phyloP scores from a whole-genome alignment of 2,797 vertebrate species.

The Rhyacichthys aspro region DNA sequence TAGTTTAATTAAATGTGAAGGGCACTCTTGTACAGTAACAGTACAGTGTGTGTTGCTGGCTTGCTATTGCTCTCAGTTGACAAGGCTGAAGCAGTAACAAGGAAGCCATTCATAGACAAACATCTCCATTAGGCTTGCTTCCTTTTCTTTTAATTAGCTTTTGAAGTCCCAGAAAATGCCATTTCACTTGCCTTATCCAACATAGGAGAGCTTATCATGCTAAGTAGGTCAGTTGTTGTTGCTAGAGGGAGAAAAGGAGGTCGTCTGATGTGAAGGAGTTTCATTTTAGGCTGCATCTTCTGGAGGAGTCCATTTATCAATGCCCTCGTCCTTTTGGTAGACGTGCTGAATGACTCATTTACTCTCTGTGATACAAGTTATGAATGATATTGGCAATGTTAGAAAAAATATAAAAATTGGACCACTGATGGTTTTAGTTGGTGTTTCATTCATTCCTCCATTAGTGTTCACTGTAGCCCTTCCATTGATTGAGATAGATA shows the following conservation, averaged over 20 bases:
- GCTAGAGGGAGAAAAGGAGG: slow-evolving; percentile 61
- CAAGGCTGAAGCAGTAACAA: slow-evolving; percentile 41
- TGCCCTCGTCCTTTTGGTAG: slow-evolving; percentile 29
- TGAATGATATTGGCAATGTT: not conserved
- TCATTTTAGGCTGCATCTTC: slow-evolving; percentile 72
- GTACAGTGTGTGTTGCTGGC: slow-evolving; percentile 14
- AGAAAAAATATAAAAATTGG: not conserved
- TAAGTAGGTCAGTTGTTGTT: slow-evolving; percentile 79
- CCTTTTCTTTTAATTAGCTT: slow-evolving; percentile 61
- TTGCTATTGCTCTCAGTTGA: slow-evolving; percentile 18
- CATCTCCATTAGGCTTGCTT: slow-evolving; percentile 49
- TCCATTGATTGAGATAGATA: no score
- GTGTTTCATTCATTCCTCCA: not conserved
- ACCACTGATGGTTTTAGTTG: not conserved
- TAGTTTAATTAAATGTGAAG: slow-evolving; percentile 19
- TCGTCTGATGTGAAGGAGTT: slow-evolving; percentile 66
- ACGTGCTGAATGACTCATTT: slow-evolving; percentile 31
- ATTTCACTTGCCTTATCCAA: slow-evolving; percentile 64
- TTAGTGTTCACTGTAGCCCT: not conserved
- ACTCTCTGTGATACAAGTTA: slow-evolving; percentile 28
- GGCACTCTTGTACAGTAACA: slow-evolving; percentile 12
- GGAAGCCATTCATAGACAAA: slow-evolving; percentile 59
- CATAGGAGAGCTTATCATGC: slow-evolving; percentile 56
- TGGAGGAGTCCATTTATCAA: slow-evolving; percentile 72
- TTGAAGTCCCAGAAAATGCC: slow-evolving; percentile 70